Conservation (phyloP, 2,113 vertebrate genomes). For the Poicephalus gulielmi region DNA sequence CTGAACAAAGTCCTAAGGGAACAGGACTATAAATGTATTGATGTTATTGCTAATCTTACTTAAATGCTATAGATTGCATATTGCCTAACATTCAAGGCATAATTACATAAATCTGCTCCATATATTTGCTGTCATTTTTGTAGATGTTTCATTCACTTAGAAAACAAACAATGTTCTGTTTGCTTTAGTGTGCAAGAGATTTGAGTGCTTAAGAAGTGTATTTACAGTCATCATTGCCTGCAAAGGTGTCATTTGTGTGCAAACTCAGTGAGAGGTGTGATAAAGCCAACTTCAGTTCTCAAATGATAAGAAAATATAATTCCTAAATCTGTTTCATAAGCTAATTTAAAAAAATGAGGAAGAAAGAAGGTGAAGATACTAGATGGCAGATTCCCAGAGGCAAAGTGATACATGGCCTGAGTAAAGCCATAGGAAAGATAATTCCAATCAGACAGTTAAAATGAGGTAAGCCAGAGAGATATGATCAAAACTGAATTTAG, state of each 20-base stretch:
- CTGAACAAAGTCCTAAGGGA: background rate
- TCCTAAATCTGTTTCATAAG: constrained; percentile 22
- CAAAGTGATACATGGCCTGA: background rate
- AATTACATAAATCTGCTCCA: constrained; percentile 9
- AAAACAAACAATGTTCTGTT: background rate
- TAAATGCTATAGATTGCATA: background rate
- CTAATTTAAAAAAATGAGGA: background rate
- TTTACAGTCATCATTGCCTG: constrained; percentile 31
- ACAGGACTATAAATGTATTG: background rate
- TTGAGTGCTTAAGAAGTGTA: constrained; percentile 6
- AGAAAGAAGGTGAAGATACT: background rate
- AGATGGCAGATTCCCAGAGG: background rate
- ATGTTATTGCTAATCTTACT: background rate
- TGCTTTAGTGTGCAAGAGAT: constrained; percentile 15
- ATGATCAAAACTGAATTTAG: constrained; percentile 15
- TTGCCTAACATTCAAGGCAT: constrained; percentile 8
- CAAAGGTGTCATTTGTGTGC: background rate
- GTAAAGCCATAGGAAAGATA: constrained; percentile 1
- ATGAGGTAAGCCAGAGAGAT: constrained; percentile 35
- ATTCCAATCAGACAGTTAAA: constrained; percentile 49
- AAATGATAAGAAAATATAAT: constrained; percentile 39
- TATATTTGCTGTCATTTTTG: background rate
- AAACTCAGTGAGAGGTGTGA: background rate
- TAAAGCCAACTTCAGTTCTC: constrained; percentile 19
- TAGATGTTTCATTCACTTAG: background rate